Evolutionary conservation across 2,113 vertebrate genomes (phyloP), one percentile per base, ranked within the genome.

Genomic region (Corapipo altera): DNA sequence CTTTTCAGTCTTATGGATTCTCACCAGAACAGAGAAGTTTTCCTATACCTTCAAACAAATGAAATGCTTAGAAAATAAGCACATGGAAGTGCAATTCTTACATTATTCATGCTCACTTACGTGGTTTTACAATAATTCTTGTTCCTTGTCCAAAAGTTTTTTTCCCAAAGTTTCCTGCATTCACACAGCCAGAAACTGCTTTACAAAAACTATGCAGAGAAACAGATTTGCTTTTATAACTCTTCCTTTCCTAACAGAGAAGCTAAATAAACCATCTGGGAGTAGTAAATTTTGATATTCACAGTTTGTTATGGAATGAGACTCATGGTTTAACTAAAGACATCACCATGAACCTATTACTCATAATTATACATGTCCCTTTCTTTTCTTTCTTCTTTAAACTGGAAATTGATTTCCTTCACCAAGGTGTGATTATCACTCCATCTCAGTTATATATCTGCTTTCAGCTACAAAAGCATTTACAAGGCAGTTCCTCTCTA

Each of bases 81-180:
- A 21, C 11, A 19, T 5, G 7, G 26, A 69, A n/a, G 3, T 46
- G 12, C 51, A 83, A 84, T 73, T 83, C 70, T 32, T 4, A 61
- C 59, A 86, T 57, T 59, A 35, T 72, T 72, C 22, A 5, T 1
- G 73, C 41, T 91, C 44, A 94, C 94, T 95, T 94, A 93, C 95
- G 89, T 85, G 77, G 59, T 74, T 44, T 77, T 77, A 96, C 28
- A 61, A 44, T 5, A 62, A 89, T 35, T 71, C 57, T 89, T 58
- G 81, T 91, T 89, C 94, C 85, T 89, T 44, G 46, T 35, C 77
- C 77, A 74, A 96, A 89, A 23, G 51, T 62, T 71, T 74, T 19
- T 52, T 89, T 77, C 28, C 8, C 65, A 9, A 3, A 0, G 15
- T 13, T 71, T 93, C 61, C 80, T 70, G 28, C 16, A 24, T 12